A percentile compares a stretch with the other conserved stretches of the same genome.
Conservation (phyloP, 2,797 vertebrate species). For the Lepilemur ruficaudatus region DNA sequence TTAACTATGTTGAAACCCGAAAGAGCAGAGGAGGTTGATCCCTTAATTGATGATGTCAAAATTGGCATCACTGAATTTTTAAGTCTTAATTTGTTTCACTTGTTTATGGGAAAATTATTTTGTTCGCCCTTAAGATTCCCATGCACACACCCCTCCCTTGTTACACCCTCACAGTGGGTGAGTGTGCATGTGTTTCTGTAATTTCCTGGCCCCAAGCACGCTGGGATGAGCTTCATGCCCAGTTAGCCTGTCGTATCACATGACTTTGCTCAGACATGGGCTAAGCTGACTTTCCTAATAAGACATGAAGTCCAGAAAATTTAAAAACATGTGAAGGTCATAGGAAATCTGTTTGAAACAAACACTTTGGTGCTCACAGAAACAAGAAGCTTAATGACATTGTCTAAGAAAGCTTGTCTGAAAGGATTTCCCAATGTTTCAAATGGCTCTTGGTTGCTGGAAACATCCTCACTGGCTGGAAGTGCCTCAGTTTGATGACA, state of each 20-base stretch:
- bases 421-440: slow-evolving; percentile 9
- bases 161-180: background rate
- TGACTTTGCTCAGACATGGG: slow-evolving; percentile 3
- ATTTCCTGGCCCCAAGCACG: background rate
- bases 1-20: background rate
- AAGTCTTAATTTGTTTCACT: background rate
- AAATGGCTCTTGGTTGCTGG: background rate
- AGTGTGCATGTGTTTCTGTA: background rate
- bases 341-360: slow-evolving; percentile 56
- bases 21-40: background rate
- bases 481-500: background rate
- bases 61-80: background rate
- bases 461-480: background rate
- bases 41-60: background rate
- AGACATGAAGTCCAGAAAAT: background rate
- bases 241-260: background rate
- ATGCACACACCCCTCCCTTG: background rate
- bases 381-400: slow-evolving; percentile 13
- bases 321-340: slow-evolving; percentile 25
- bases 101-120: background rate
- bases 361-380: slow-evolving; percentile 56
- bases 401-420: background rate
- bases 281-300: slow-evolving; percentile 35
- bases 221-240: background rate
- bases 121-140: background rate